Evolutionary conservation across 2,888 invertebrate genomes (phyloP).

Genomic region (Sialis lutaria): DNA sequence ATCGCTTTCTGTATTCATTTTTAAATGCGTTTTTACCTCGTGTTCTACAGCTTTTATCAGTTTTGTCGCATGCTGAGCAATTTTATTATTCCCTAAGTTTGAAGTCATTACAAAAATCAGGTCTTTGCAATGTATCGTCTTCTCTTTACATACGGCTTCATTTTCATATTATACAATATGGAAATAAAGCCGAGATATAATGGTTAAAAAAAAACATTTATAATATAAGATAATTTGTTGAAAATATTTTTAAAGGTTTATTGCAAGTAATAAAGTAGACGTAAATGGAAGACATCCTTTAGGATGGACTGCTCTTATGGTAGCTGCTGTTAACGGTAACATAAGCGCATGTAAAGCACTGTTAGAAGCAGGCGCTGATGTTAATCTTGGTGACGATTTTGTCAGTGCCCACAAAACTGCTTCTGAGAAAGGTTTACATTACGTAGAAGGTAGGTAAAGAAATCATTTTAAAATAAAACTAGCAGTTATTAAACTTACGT

Average conservation of each 20-base stretch:
- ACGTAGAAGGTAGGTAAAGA: constrained; percentile 42
- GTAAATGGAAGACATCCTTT: constrained; percentile 55
- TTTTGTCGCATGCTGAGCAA: constrained; percentile 65
- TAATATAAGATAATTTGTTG: too few species aligned
- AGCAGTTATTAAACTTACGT: not conserved
- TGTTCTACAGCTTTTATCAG: constrained; percentile 57
- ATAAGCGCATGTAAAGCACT: constrained; percentile 38
- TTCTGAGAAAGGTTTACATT: constrained; percentile 44
- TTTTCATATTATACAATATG: too few species aligned
- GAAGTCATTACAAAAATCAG: constrained; percentile 89
- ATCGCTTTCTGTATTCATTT: not conserved
- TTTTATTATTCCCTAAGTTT: constrained; percentile 79
- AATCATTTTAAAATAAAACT: not conserved
- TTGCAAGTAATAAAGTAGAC: constrained; percentile 30
- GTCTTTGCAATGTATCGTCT: constrained; percentile 78
- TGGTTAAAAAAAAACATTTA: too few species aligned
- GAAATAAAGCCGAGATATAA: too few species aligned
- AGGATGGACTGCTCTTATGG: constrained; percentile 79
- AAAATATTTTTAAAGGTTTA: constrained; percentile 15
- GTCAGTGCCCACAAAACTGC: constrained; percentile 49
- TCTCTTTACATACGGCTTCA: constrained; percentile 28
- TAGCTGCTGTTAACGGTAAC: constrained; percentile 65
- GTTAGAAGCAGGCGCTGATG: constrained; percentile 59
- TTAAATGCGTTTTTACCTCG: constrained; percentile 16
- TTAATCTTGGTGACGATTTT: constrained; percentile 60